Percentiles rank a stretch among this genome's conserved stretches.
Evolutionary conservation across 2,113 vertebrate species (phyloP).

Genomic region (Zosterops japonicus): DNA sequence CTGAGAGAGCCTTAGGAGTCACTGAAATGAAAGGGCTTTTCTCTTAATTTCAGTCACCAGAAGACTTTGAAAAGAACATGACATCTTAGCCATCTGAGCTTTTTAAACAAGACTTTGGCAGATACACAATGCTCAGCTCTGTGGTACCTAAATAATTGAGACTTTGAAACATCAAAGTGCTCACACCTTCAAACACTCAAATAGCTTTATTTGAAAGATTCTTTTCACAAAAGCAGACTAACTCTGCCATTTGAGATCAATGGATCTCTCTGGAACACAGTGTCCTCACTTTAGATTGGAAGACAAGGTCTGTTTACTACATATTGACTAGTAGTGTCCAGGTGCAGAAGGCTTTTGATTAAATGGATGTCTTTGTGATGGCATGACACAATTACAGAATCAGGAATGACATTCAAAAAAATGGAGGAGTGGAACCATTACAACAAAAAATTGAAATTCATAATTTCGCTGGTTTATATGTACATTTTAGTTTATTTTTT

Average conservation of each 20-base stretch:
- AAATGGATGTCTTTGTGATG: conserved; percentile 47
- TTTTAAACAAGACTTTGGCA: conserved; percentile 72
- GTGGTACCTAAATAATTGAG: conserved; percentile 79
- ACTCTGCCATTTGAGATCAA: conserved; percentile 75
- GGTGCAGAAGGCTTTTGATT: conserved; percentile 58
- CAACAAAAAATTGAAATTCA: not conserved
- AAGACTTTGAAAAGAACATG: conserved; percentile 74
- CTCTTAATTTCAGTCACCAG: conserved; percentile 73
- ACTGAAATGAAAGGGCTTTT: conserved; percentile 69
- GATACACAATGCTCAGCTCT: conserved; percentile 67
- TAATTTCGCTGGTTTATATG: not conserved
- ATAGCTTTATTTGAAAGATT: conserved; percentile 76
- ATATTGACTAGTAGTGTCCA: conserved; percentile 56
- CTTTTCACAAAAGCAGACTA: conserved; percentile 66
- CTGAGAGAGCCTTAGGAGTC: conserved; percentile 57
- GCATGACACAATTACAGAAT: conserved; percentile 20
- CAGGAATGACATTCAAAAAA: not conserved
- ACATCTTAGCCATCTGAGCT: conserved; percentile 68
- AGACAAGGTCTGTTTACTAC: conserved; percentile 60
- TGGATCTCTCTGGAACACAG: conserved; percentile 55
- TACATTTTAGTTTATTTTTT: not conserved
- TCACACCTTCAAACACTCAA: conserved; percentile 76
- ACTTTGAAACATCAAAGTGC: conserved; percentile 80
- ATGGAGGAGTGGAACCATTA: not conserved
- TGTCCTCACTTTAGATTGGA: conserved; percentile 53